Evolutionary conservation across 1,140 invertebrate species (phyloP), one percentile per base, ranked within the genome.

Genomic region (Drosophila kanapiae): DNA sequence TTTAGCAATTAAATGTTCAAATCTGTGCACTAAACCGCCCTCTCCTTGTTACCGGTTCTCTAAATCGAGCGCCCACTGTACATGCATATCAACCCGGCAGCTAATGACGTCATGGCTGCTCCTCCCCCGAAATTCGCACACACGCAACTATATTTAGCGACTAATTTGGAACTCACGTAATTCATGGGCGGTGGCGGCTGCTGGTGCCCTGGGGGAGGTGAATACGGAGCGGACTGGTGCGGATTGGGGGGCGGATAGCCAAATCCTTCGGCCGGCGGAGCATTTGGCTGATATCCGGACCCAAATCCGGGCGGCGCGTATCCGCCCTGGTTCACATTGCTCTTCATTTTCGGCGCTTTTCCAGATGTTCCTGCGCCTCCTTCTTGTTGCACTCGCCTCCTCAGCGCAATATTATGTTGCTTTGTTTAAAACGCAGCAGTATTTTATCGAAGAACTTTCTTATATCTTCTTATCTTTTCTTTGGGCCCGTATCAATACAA

Each of bases 301-400:
- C 75, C 79, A 56, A 80, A 87, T 1, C 80, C 84, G 0, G 82
- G 87, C 0, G 91, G 91, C 8, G 91, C 80, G 18, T 92, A 92
- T 18, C 91, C 91, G 6, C 91, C 91, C 35, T 91, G 78, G 42
- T 87, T 76, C 23, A 92, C 33, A 40, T 92, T 92, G 37, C 68
- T 92, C 67, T 84, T 43, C 77, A 84, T 80, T 69, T 29, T 18
- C 14, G 38, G 13, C 8, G 38, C 43, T 62, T 53, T 31, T 56
- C 23, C 13, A 10, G 49, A 4, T 49, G 23, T 37, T 27, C 27
- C 57, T 60, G 18, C 59, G 78, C 68, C 47, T 35, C 49, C 38
- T 53, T 72, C 43, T 67, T 78, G 64, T 43, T 84, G 67, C 48
- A 54, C 49, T 48, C 35, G 31, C 51, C 51, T 23, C 51, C 51